Conservation (phyloP, 2,888 invertebrate species). For the Cetonia aurata region DNA sequence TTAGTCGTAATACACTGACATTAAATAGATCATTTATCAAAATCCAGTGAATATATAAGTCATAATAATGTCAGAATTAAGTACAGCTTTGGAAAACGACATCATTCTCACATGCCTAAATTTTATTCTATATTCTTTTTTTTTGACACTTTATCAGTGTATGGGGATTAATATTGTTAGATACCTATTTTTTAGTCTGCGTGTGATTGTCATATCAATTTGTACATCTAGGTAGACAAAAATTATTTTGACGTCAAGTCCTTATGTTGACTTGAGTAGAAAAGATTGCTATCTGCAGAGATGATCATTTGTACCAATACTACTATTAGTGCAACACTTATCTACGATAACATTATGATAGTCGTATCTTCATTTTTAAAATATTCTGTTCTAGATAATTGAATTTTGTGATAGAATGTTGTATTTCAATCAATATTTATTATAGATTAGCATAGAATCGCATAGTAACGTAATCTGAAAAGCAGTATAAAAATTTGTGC, state of each 20-base stretch:
- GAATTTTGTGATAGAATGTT: not conserved
- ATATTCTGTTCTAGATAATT: too few species aligned
- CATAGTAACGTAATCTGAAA: not conserved
- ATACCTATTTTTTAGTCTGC: not conserved
- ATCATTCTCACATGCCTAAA: too few species aligned
- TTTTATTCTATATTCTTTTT: too few species aligned
- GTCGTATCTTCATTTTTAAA: not conserved
- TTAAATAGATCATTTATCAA: too few species aligned
- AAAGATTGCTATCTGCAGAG: conserved; percentile 24
- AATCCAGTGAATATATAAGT: too few species aligned
- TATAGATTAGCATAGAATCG: not conserved
- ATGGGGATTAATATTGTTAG: too few species aligned
- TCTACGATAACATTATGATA: conserved; percentile 2
- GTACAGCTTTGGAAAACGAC: too few species aligned
- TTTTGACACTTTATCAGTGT: too few species aligned
- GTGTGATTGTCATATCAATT: conserved; percentile 7
- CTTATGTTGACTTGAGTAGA: conserved; percentile 29
- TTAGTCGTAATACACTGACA: too few species aligned
- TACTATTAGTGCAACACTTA: conserved; percentile 14
- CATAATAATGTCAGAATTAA: too few species aligned
- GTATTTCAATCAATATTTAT: conserved; percentile 5
- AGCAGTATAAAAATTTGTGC: not conserved
- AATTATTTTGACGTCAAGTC: conserved; percentile 23
- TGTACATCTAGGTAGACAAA: conserved; percentile 22
- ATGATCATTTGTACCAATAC: conserved; percentile 17